Evolutionary conservation across 2,797 vertebrate genomes (phyloP), one percentile per base, ranked within the genome.

Genomic region (Adelosebastes latens): DNA sequence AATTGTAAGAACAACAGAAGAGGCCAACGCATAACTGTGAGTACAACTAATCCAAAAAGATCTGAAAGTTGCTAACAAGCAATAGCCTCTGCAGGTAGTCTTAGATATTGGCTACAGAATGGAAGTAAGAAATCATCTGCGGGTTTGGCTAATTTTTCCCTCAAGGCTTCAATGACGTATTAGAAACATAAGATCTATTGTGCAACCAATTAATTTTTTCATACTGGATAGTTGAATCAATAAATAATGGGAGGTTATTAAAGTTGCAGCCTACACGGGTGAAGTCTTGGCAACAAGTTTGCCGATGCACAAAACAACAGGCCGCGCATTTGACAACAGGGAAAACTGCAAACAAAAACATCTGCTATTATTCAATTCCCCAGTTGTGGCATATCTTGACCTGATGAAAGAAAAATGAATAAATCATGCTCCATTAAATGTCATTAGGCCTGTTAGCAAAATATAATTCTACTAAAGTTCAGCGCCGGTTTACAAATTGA

Each of bases 391-490:
- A 79, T 90, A 93, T 93, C 92, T 90, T 94, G 88, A 91, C 92
- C 89, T 74, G 90, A 92, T 92, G 90, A 90, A 86, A 92, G 81
- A 88, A 77, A 93, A 93, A 94, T 93, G 84, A 94, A 95, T 92
- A 90, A 95, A 94, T 93, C 90, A 93, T 85, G 85, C 90, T 91
- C 88, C 87, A 95, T 95, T 95, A 93, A 93, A 95, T 88, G 87
- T 91, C 90, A 95, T 94, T 93, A 93, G 39, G 89, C 89, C 90
- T 89, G 88, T 95, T 95, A 94, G 87, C 63, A 71, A 90, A 92
- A 93, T 91, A 89, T 93, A 93, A 95, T 95, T 92, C 87, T 88
- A 89, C 91, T 85, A 93, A 95, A 94, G 92, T 94, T 95, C 90
- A 94, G 86, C 53, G 53, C 75, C 31, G 81, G 89, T 94, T 93